phyloP scores from a whole-genome alignment of 2,797 vertebrate genomes.

The Hypotaenidia philippensis region DNA sequence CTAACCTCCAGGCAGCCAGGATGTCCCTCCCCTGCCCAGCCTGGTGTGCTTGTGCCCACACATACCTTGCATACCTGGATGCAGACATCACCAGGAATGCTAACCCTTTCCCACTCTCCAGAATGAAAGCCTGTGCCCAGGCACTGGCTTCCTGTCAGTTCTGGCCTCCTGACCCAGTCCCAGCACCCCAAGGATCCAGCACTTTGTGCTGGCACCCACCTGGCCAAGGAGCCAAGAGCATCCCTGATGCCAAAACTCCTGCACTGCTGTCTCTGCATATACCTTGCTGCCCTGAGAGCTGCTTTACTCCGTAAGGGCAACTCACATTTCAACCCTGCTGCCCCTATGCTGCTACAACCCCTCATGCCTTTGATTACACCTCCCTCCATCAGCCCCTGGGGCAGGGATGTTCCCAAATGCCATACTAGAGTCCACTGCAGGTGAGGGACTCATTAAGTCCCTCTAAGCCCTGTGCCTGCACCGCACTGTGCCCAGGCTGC shows the following conservation, averaged over 20 bases:
- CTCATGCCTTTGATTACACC: not conserved
- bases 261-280: not conserved
- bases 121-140: not conserved
- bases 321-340: rapidly evolving
- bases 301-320: not conserved
- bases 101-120: constrained; percentile 15
- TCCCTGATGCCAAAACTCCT: not conserved
- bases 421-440: not conserved
- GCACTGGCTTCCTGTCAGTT: not conserved
- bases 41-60: not conserved
- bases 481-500: rapidly evolving
- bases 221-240: not conserved
- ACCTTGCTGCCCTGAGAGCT: not conserved
- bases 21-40: not conserved
- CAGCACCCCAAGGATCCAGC: not conserved
- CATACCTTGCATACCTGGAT: constrained; percentile 17
- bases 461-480: not conserved
- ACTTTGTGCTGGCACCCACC: not conserved
- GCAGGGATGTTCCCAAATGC: not conserved
- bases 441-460: rapidly evolving
- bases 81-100: not conserved
- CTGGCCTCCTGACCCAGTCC: not conserved
- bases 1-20: not conserved
- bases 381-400: not conserved
- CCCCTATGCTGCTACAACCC: not conserved